Conservation (phyloP, 2,888 invertebrate species). For the Ectemnius lituratus region DNA sequence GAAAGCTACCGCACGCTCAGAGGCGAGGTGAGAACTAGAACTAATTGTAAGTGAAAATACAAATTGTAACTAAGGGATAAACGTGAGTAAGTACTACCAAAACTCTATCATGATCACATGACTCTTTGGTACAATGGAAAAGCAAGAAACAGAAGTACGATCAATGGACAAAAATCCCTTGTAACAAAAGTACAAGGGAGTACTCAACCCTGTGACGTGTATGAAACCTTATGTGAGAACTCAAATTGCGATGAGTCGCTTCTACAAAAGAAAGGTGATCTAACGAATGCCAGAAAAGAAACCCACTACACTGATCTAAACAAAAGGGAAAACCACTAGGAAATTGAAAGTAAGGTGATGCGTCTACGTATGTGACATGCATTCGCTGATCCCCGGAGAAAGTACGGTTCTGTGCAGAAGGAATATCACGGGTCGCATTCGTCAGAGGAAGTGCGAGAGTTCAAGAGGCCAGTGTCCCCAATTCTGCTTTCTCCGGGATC, state of each 20-base stretch:
- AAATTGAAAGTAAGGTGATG: constrained; percentile 22
- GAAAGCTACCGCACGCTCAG: background rate
- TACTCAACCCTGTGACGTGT: background rate
- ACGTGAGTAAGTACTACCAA: constrained; percentile 6
- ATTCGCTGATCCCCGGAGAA: constrained; percentile 41
- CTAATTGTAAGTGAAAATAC: constrained; percentile 1
- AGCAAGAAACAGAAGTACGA: constrained; percentile 1
- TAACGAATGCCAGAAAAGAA: constrained; percentile 12
- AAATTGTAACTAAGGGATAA: constrained; percentile 13
- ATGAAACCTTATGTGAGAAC: background rate
- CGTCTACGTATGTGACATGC: constrained; percentile 49
- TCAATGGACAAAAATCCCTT: background rate
- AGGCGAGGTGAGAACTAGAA: constrained; percentile 11
- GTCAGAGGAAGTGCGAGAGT: background rate
- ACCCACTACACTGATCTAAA: constrained; percentile 14
- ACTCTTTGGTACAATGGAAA: constrained; percentile 12
- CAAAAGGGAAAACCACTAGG: constrained; percentile 20
- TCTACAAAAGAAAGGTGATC: constrained; percentile 19
- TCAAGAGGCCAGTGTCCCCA: background rate
- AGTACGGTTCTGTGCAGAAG: constrained; percentile 19
- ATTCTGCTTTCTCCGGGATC: constrained; percentile 42
- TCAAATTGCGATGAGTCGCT: constrained; percentile 11
- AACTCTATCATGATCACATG: constrained; percentile 17
- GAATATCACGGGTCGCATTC: background rate
- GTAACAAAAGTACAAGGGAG: too few relatives aligned